Percentiles rank a stretch among this genome's conserved stretches.
Conservation (phyloP, 92 coral and sea anemone genomes). For the Diadumene lineata region DNA sequence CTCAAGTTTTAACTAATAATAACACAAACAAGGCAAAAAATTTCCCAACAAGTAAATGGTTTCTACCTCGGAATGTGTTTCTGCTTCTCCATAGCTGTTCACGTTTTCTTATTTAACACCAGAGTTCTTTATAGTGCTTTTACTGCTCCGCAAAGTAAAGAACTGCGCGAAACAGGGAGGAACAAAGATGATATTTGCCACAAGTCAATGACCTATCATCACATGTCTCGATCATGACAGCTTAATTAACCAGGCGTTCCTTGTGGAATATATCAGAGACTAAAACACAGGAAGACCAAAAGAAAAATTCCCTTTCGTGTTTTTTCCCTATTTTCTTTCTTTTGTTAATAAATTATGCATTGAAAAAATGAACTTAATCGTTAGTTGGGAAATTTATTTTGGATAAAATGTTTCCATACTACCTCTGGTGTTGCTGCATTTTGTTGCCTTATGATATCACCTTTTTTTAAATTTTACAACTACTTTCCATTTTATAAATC, state of each 20-base stretch:
- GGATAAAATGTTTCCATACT: too few relatives aligned
- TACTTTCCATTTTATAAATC: too few relatives aligned
- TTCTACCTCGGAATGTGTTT: background rate
- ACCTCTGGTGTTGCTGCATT: too few relatives aligned
- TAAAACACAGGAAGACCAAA: slow-evolving; percentile 7
- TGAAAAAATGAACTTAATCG: too few relatives aligned
- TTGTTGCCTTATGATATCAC: too few relatives aligned
- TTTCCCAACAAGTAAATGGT: too few relatives aligned
- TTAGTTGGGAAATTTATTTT: too few relatives aligned
- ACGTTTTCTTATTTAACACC: background rate
- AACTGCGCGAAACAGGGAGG: background rate
- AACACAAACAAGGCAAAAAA: too few relatives aligned
- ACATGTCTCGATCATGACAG: background rate
- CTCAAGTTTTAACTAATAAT: too few relatives aligned
- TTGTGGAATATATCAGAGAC: background rate
- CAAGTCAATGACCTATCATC: background rate
- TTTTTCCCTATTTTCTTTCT: background rate
- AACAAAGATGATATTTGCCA: background rate
- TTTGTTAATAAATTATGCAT: too few relatives aligned
- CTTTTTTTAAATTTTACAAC: too few relatives aligned
- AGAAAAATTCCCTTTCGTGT: background rate
- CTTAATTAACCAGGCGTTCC: slow-evolving; percentile 23
- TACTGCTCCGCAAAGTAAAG: background rate
- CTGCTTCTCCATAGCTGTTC: background rate
- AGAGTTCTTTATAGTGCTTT: background rate